Evolutionary conservation across 2,888 invertebrate genomes (phyloP).

Genomic region (Sinopyrophorus schimmeli): DNA sequence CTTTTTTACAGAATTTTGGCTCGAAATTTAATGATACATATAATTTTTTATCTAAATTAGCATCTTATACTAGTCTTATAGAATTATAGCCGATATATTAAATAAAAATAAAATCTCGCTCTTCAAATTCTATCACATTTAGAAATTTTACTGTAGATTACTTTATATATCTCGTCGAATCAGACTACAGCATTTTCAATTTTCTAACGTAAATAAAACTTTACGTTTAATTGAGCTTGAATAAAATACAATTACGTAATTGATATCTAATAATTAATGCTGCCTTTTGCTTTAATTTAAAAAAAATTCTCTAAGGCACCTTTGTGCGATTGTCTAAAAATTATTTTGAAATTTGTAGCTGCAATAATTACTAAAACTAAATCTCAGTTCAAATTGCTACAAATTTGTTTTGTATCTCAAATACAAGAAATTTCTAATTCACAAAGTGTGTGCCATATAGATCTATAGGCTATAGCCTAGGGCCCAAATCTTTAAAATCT

Average conservation of each 20-base stretch:
- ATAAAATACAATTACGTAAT: conserved; percentile 11
- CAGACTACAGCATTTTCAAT: conserved; percentile 1
- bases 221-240: conserved; percentile 35
- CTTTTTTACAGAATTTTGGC: conserved; percentile 1
- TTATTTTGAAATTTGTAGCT: too few relatives aligned
- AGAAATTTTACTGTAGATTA: conserved; percentile 9
- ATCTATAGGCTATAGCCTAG: too few relatives aligned
- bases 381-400: too few relatives aligned
- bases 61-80: not conserved
- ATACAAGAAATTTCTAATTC: too few relatives aligned
- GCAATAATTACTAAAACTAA: too few relatives aligned
- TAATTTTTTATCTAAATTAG: not conserved
- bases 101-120: conserved; percentile 6
- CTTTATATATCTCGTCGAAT: not conserved
- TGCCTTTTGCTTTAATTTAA: conserved; percentile 3
- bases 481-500: too few relatives aligned
- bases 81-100: not conserved
- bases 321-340: too few relatives aligned
- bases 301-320: not conserved
- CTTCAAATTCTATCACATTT: conserved; percentile 16
- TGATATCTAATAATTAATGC: conserved; percentile 14
- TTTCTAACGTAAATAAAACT: conserved; percentile 41
- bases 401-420: too few relatives aligned
- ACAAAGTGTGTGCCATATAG: too few relatives aligned
- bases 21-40: conserved; percentile 1